These are phyloP conservation scores for Cherax destructor DNA, from an alignment of 1,140 invertebrate genomes.

Conservation along the genomic window DNA sequence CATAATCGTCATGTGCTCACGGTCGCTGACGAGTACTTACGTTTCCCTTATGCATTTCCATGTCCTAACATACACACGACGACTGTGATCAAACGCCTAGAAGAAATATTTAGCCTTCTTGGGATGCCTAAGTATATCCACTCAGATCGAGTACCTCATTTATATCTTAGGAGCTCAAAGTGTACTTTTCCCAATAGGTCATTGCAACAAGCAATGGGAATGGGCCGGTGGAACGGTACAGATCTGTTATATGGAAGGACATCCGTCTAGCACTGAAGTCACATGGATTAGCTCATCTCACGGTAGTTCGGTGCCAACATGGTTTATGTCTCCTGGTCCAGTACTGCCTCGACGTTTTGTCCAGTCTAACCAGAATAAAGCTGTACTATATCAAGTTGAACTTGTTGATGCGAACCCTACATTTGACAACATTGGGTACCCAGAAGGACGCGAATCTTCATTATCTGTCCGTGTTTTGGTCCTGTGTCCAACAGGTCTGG, in stretches of 20 bases:
- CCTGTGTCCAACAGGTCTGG: too few species aligned
- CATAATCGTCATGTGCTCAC: constrained; percentile 14
- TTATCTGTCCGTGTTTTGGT: too few species aligned
- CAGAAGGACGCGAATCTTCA: too few species aligned
- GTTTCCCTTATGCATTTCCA: constrained; percentile 36
- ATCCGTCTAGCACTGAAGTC: constrained; percentile 16
- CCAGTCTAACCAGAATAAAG: too few species aligned
- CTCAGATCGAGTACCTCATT: background rate
- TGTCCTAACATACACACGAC: constrained; percentile 8
- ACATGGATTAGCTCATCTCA: background rate
- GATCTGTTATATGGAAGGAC: constrained; percentile 14
- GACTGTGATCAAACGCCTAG: background rate
- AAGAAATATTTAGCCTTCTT: background rate
- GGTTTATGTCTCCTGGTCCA: too few species aligned
- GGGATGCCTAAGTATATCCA: background rate
- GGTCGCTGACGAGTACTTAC: constrained; percentile 12
- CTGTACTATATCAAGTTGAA: too few species aligned
- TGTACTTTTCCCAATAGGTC: background rate
- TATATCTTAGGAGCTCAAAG: background rate
- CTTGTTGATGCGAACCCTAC: too few species aligned
- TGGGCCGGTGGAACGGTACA: background rate
- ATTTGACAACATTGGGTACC: too few species aligned
- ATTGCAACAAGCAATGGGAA: constrained; percentile 4
- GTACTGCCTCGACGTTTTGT: too few species aligned
- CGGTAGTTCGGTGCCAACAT: too few species aligned